A percentile compares a stretch with the other conserved stretches of the same genome.
Evolutionary conservation across 2,113 vertebrate species (phyloP).

Genomic region (Glaucomys volans): DNA sequence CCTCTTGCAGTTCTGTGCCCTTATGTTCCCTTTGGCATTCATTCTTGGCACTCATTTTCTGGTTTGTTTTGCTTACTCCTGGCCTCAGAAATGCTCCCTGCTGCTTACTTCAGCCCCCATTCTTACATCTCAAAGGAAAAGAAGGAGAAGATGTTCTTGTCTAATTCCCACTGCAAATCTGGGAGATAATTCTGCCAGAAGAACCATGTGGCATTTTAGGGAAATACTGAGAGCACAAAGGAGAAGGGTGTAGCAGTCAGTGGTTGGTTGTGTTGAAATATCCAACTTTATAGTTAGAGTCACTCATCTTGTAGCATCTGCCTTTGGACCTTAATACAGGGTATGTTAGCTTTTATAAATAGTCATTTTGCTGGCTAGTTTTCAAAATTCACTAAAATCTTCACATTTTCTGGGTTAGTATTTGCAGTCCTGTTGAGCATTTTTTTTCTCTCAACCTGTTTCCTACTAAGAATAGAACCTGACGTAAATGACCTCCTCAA

Average conservation of each 20-base stretch:
- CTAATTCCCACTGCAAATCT: constrained; percentile 77
- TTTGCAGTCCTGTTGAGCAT: constrained; percentile 23
- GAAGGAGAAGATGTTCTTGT: constrained; percentile 73
- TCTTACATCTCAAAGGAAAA: constrained; percentile 54
- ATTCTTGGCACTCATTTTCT: constrained; percentile 11
- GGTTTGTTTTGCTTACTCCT: constrained; percentile 45
- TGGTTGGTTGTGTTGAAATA: constrained; percentile 14
- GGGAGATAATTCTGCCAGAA: constrained; percentile 71
- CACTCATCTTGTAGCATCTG: not conserved
- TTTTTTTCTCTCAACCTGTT: constrained; percentile 48
- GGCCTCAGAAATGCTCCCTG: constrained; percentile 46
- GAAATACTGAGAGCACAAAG: constrained; percentile 53
- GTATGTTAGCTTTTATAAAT: constrained; percentile 30
- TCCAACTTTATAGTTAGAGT: constrained; percentile 17
- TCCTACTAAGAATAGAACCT: constrained; percentile 35
- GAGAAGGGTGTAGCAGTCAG: not conserved
- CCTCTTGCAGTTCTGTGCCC: not conserved
- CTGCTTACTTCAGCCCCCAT: constrained; percentile 52
- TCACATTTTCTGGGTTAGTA: constrained; percentile 34
- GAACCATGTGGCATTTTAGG: constrained; percentile 68
- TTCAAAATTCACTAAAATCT: constrained; percentile 48
- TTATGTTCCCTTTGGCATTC: constrained; percentile 57
- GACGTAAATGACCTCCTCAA: constrained; percentile 49
- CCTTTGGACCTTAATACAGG: constrained; percentile 28
- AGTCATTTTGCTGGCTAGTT: constrained; percentile 30